Evolutionary conservation across 2,113 vertebrate species (phyloP).

Genomic region (Mormyrus iriodes): DNA sequence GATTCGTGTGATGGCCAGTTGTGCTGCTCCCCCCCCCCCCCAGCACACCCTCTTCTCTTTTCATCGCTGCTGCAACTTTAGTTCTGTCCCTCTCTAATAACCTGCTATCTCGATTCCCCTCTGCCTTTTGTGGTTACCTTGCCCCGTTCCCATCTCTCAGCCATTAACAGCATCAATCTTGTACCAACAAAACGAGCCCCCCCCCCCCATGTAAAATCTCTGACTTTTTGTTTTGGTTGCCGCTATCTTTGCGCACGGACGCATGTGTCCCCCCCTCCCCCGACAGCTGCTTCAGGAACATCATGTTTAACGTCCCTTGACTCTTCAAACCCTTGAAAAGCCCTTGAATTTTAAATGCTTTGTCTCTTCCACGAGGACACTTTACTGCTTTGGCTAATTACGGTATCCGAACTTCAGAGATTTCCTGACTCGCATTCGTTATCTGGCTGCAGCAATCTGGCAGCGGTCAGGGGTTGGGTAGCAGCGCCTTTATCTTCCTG

Average conservation of each 20-base stretch:
- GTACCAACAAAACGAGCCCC: neutral
- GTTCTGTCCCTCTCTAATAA: neutral
- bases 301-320: neutral
- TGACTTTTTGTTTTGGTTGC: no score
- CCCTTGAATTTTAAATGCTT: slow-evolving; percentile 11
- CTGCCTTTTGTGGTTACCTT: neutral
- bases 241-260: neutral
- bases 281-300: neutral
- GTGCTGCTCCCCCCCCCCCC: neutral
- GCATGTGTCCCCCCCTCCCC: no score
- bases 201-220: neutral
- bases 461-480: neutral
- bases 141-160: neutral
- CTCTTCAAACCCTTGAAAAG: slow-evolving; percentile 15
- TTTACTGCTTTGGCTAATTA: slow-evolving; percentile 8
- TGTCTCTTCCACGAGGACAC: neutral
- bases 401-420: neutral
- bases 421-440: neutral
- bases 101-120: neutral
- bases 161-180: neutral
- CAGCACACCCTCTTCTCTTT: neutral
- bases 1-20: slow-evolving; percentile 53
- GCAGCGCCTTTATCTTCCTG: neutral
- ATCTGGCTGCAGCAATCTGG: neutral
- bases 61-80: neutral